These are phyloP conservation scores for Corythornis cristatus DNA, from an alignment of 2,113 vertebrate species.

Conservation along the genomic window DNA sequence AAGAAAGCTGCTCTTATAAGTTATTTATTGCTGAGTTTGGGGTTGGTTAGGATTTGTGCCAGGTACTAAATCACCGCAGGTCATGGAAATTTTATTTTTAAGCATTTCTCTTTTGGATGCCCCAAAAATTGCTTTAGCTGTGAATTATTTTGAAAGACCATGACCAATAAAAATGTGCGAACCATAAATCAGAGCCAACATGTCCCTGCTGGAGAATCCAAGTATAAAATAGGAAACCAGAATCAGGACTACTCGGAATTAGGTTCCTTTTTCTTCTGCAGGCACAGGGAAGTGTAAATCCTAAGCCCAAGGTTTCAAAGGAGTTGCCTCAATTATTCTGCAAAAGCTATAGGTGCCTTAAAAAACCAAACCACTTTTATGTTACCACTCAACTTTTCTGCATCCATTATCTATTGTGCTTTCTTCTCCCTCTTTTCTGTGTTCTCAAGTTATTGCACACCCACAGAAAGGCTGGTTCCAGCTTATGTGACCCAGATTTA, in stretches of 20 bases:
- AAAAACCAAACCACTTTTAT: not conserved
- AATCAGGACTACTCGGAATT: not conserved
- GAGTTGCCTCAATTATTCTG: not conserved
- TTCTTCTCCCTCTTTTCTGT: not conserved
- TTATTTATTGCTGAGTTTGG: slow-evolving; percentile 54
- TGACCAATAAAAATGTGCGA: slow-evolving; percentile 7
- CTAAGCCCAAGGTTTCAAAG: not conserved
- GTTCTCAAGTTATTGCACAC: not conserved
- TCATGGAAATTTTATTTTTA: slow-evolving; percentile 64
- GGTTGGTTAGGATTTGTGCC: slow-evolving; percentile 48
- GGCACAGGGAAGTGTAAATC: not conserved
- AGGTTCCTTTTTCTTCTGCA: not conserved
- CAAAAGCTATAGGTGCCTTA: not conserved
- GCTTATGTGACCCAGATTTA: not conserved
- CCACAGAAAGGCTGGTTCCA: not conserved
- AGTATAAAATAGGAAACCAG: not conserved
- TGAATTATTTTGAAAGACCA: slow-evolving; percentile 58
- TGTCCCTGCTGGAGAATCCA: not conserved
- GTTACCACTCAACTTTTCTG: not conserved
- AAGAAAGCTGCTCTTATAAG: slow-evolving; percentile 40
- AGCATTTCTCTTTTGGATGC: slow-evolving; percentile 42
- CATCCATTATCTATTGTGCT: not conserved
- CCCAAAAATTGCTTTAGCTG: slow-evolving; percentile 52
- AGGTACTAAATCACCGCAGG: slow-evolving; percentile 60
- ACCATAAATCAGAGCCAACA: slow-evolving; percentile 44